Conservation (phyloP, 1,140 invertebrate species). For the Cydia fagiglandana region DNA sequence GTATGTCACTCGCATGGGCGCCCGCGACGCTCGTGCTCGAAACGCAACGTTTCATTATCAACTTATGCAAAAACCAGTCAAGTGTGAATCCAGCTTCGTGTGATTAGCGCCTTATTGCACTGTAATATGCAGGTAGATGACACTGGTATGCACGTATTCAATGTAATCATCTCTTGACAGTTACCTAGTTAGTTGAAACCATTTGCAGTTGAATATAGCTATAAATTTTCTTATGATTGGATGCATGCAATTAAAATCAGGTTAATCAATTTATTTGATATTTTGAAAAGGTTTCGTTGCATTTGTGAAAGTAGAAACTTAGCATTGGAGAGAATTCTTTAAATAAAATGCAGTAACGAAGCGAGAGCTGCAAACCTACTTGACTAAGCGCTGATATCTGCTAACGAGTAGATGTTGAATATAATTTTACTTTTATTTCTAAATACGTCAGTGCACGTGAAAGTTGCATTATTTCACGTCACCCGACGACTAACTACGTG, state of each 20-base stretch:
- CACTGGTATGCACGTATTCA: slow-evolving; percentile 16
- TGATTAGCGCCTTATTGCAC: slow-evolving; percentile 28
- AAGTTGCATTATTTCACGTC: slow-evolving; percentile 30
- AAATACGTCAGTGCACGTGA: slow-evolving; percentile 20
- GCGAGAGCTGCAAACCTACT: slow-evolving; percentile 4
- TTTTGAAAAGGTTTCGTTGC: neutral
- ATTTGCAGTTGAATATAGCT: neutral
- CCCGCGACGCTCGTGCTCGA: neutral
- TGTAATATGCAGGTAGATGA: slow-evolving; percentile 27
- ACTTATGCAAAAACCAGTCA: slow-evolving; percentile 30
- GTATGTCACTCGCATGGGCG: slow-evolving; percentile 19
- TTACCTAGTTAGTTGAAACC: slow-evolving; percentile 4
- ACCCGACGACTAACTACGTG: neutral
- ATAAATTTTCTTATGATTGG: neutral
- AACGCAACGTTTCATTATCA: slow-evolving; percentile 29
- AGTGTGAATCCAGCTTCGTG: slow-evolving; percentile 16
- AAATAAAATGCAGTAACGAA: neutral
- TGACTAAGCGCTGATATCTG: neutral
- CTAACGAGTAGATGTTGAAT: slow-evolving; percentile 18
- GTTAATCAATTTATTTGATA: neutral
- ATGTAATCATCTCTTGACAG: slow-evolving; percentile 7
- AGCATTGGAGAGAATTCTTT: neutral
- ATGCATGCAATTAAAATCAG: neutral
- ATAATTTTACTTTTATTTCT: slow-evolving; percentile 16
- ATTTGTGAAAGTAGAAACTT: neutral